These are phyloP conservation scores for Tubiluchus corallicola DNA, from an alignment of 2,888 invertebrate species.

Conservation along the genomic window DNA sequence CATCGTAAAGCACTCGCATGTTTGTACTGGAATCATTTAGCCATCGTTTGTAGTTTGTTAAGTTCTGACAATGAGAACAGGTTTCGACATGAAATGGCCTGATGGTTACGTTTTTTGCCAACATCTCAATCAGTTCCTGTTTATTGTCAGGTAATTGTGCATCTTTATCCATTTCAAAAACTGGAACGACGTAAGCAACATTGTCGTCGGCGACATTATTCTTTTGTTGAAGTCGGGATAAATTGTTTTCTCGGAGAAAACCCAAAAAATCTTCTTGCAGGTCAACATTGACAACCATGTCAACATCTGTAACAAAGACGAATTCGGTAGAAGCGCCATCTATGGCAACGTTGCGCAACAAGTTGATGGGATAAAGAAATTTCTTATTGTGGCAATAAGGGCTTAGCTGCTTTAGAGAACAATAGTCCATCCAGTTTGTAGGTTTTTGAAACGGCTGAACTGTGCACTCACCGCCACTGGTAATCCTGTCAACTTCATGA, in stretches of 20 bases:
- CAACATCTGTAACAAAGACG: constrained; percentile 35
- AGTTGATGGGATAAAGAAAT: constrained; percentile 35
- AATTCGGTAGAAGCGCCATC: constrained; percentile 30
- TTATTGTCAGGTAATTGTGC: constrained; percentile 28
- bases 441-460: too few species aligned
- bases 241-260: too few species aligned
- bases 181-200: constrained; percentile 35
- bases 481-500: too few species aligned
- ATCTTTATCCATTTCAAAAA: constrained; percentile 32
- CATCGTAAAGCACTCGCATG: constrained; percentile 30
- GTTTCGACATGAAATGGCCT: constrained; percentile 36
- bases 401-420: too few species aligned
- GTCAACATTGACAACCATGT: constrained; percentile 33
- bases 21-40: constrained; percentile 22
- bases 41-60: constrained; percentile 37
- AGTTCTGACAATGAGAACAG: constrained; percentile 37
- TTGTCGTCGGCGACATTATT: too few species aligned
- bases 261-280: constrained; percentile 26
- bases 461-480: too few species aligned
- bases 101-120: constrained; percentile 26
- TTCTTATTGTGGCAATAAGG: too few species aligned
- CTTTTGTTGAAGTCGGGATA: too few species aligned
- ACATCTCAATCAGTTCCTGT: constrained; percentile 27
- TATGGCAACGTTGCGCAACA: constrained; percentile 35
- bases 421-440: too few species aligned